Conservation (phyloP, 2,113 vertebrate species). For the Ophthalmolycus amberensis region DNA sequence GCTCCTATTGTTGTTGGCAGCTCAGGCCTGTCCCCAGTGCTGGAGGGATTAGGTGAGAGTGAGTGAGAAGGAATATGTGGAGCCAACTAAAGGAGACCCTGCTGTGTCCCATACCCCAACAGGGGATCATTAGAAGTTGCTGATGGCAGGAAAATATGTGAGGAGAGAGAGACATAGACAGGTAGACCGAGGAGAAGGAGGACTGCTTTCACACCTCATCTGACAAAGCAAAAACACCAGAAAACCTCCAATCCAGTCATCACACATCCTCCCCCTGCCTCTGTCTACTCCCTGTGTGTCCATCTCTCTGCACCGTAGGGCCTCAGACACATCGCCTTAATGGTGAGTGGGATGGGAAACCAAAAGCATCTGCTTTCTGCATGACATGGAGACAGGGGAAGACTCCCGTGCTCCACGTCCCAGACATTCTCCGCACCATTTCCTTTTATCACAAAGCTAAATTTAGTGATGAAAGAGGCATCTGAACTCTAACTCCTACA, state of each 20-base stretch:
- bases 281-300: conserved; percentile 51
- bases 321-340: conserved; percentile 43
- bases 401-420: conserved; percentile 28
- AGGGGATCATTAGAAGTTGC: conserved; percentile 52
- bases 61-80: conserved; percentile 54
- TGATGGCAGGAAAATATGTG: conserved; percentile 46
- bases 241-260: conserved; percentile 30
- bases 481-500: conserved; percentile 57
- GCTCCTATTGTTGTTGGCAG: conserved; percentile 78
- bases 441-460: conserved; percentile 67
- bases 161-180: conserved; percentile 22
- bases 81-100: conserved; percentile 47
- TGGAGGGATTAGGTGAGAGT: conserved; percentile 71
- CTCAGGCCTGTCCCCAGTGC: conserved; percentile 54
- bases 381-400: conserved; percentile 38
- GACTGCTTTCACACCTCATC: conserved; percentile 53
- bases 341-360: conserved; percentile 40
- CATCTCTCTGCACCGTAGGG: conserved; percentile 43
- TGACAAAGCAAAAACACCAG: conserved; percentile 55
- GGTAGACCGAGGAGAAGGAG: conserved; percentile 21
- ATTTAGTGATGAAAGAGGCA: conserved; percentile 63
- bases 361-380: conserved; percentile 75
- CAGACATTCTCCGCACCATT: conserved; percentile 63
- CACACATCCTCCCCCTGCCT: conserved; percentile 21
- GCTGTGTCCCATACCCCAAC: conserved; percentile 33